Base-by-base conservation (phyloP, 1,140 invertebrate species). In the Solen grandis region DNA sequence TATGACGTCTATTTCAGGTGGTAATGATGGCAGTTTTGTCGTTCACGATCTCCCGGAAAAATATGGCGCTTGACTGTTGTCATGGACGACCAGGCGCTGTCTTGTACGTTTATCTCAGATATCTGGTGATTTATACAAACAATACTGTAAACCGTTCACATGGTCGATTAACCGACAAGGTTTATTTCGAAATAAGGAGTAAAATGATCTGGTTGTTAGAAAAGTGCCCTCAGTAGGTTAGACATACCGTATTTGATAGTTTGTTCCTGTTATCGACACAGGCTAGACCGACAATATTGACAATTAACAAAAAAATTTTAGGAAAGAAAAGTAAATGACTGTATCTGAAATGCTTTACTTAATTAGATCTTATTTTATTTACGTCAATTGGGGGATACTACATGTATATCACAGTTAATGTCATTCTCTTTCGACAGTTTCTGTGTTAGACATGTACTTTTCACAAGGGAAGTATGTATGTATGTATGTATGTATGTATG, bases 71-170 rank as follows among this genome's bases (percentile, higher is more conserved):
- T 14, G 16, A 33, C 22, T 69, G 33, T 68, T 27, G 59, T 8
- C 35, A 52, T 25, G 76, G 76, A 4, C 19, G 76, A 41, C 76
- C 76, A 2, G 76, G 65, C 10, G 65, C 66, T 22, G 57, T 79
- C 2, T 79, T 79, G 76, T 79, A 79, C n/a, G n/a, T n/a, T n/a
- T n/a, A n/a, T n/a, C n/a, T n/a, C n/a, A 79, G 66, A 69, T 33
- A 66, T 41, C 55, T 13, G 8, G 55, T 27, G 29, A 22, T 5
- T 5, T 31, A 3, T 5, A 27, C n/a, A 29, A 33, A 8, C 13
- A 1, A 16, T 33, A 14, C 5, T 36, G 35, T 38, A 33, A 35
- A 19, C 19, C 3, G 25, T 16, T 5, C 3, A 54, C n/a, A 31
- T 52, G 3, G 25, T n/a, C 16, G 1, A 5, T 14, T 22, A 70